These are phyloP conservation scores for Pao palembangensis DNA, from an alignment of 2,113 vertebrate species.

Conservation along the genomic window DNA sequence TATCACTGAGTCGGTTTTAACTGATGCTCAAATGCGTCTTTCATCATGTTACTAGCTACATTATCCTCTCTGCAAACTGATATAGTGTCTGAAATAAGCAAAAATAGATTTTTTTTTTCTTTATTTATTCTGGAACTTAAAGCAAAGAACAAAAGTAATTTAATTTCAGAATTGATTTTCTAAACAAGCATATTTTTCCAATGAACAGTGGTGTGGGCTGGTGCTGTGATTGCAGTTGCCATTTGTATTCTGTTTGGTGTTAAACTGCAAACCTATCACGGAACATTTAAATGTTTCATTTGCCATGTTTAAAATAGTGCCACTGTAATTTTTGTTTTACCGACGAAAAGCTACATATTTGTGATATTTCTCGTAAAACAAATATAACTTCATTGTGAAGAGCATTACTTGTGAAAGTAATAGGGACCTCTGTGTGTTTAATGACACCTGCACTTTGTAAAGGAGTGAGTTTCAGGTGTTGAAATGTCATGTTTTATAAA, in stretches of 20 bases:
- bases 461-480: conserved; percentile 49
- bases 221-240: conserved; percentile 44
- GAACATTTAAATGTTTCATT: conserved; percentile 57
- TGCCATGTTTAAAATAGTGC: conserved; percentile 49
- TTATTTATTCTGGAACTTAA: conserved; percentile 41
- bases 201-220: conserved; percentile 22
- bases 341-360: conserved; percentile 48
- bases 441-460: conserved; percentile 51
- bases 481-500: conserved; percentile 76
- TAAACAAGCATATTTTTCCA: conserved; percentile 32
- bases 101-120: conserved; percentile 5
- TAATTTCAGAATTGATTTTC: conserved; percentile 24
- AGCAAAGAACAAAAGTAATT: conserved; percentile 42
- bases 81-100: conserved; percentile 9
- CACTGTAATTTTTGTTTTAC: conserved; percentile 64
- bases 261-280: conserved; percentile 47
- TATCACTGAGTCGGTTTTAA: conserved; percentile 65
- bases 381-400: conserved; percentile 39
- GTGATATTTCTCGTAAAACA: conserved; percentile 54
- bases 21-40: conserved; percentile 47
- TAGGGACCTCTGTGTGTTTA: conserved; percentile 56
- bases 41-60: conserved; percentile 32
- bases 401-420: conserved; percentile 44
- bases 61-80: conserved; percentile 11
- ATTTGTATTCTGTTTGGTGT: conserved; percentile 55